These are phyloP conservation scores for Nymphalis polychloros DNA, from an alignment of 2,888 invertebrate genomes.

Conservation along the genomic window DNA sequence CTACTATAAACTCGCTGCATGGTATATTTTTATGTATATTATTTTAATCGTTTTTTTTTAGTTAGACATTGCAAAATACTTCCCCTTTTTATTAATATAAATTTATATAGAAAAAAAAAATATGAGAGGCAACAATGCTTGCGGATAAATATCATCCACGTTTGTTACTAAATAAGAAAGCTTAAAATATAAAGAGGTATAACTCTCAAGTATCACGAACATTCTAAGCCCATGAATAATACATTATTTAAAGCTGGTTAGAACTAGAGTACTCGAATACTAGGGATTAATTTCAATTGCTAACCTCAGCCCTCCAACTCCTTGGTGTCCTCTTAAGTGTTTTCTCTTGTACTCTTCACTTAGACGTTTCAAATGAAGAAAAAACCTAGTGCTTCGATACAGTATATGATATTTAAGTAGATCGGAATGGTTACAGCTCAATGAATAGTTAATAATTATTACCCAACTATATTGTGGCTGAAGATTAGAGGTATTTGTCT, in stretches of 20 bases:
- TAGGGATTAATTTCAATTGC: slow-evolving; percentile 44
- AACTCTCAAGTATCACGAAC: background rate
- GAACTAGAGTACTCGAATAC: slow-evolving; percentile 30
- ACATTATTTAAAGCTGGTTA: slow-evolving; percentile 31
- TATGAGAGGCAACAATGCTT: no score
- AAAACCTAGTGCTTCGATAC: background rate
- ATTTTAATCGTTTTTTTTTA: no score
- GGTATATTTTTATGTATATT: no score
- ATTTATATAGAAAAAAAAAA: no score
- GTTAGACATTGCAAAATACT: no score
- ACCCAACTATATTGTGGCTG: background rate
- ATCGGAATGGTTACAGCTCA: background rate
- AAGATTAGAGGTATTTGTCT: no score
- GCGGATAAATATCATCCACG: background rate
- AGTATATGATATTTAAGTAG: slow-evolving; percentile 6
- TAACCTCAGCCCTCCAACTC: slow-evolving; percentile 46
- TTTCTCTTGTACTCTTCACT: slow-evolving; percentile 47
- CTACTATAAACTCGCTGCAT: no score
- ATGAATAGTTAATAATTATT: background rate
- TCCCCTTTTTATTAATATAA: no score
- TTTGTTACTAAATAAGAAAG: background rate
- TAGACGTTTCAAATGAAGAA: slow-evolving; percentile 20
- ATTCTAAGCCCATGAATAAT: slow-evolving; percentile 28
- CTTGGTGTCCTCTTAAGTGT: slow-evolving; percentile 45
- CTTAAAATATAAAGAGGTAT: background rate